Base-by-base conservation (phyloP, 2,113 vertebrate species). In the Eptatretus burgeri region DNA sequence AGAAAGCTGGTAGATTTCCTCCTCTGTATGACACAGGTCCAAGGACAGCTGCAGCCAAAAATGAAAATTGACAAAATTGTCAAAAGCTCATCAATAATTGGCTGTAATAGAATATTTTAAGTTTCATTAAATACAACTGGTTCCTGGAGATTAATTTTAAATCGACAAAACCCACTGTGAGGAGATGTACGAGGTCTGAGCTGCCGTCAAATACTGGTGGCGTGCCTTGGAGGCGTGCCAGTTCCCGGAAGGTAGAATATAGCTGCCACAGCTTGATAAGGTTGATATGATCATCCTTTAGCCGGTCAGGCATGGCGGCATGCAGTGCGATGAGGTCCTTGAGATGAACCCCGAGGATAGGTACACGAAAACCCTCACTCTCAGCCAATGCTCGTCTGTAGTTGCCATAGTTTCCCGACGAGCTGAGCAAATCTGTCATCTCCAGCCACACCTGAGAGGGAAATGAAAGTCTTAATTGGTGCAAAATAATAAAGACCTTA, bases 1-100 rank as follows among this genome's bases (percentile, higher is more conserved):
- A 1, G 87, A 94, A 66, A 94, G 79, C 68, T 94, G 85, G 51
- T 94, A 94, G 71, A 94, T 91, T 74, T 94, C 87, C 68, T 94
- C 87, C 72, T 94, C 87, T 0, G 82, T 83, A 74, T 94, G 93
- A 75, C 86, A 94, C 60, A 94, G 81, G 69, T 94, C 87, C 70
- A 94, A 75, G 41, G 87, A 94, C 66, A 94, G 70, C 86, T 94
- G 76, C 50, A 70, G 64, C 52, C 71, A 19, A 50, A n/a, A 51
- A 49, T 60, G 41, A 62, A n/a, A 52, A 65, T 8, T 50, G 17
- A 27, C 27, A 41, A 41, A 41, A 41, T 41, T 41, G 27, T 41
- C 27, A 41, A 41, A 41, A 41, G 27, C 27, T 41, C 27, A 5
- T 41, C 27, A 3, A 41, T 41, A 41, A 41, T 41, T 41, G 27